Conservation (phyloP, 2,113 vertebrate genomes). For the Columba livia region DNA sequence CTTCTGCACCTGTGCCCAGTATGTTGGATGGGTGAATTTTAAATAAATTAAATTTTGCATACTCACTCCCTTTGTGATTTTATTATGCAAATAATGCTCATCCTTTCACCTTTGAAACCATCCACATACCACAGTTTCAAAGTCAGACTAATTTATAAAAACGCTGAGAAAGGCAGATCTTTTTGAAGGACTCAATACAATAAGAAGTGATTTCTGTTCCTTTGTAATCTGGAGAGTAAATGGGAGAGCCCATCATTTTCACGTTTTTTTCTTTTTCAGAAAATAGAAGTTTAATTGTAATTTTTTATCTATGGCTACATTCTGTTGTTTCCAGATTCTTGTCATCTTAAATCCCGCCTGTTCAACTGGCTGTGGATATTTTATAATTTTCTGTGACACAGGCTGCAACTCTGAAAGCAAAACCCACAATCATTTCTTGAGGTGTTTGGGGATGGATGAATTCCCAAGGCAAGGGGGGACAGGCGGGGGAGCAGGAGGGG, state of each 20-base stretch:
- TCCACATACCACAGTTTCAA: conserved; percentile 32
- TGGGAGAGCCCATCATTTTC: not conserved
- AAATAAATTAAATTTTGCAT: conserved; percentile 69
- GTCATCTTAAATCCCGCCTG: not conserved
- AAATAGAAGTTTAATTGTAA: conserved; percentile 8
- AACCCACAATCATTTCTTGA: not conserved
- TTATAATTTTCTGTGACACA: not conserved
- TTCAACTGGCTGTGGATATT: not conserved
- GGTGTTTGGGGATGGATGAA: not conserved
- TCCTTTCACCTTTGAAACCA: conserved; percentile 66
- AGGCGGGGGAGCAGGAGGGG: not conserved
- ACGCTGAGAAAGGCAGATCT: conserved; percentile 49
- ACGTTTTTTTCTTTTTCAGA: not conserved
- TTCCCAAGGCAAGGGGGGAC: not conserved
- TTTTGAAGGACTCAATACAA: conserved; percentile 36
- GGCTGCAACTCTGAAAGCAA: conserved; percentile 4
- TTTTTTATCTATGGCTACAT: conserved; percentile 8
- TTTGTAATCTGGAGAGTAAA: conserved; percentile 21
- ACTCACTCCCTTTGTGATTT: conserved; percentile 63
- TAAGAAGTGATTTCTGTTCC: conserved; percentile 24
- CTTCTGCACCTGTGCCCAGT: conserved; percentile 44
- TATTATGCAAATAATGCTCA: conserved; percentile 68
- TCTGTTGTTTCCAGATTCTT: not conserved
- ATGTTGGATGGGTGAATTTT: conserved; percentile 57
- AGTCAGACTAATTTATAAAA: conserved; percentile 57